Evolutionary conservation across 2,888 invertebrate species (phyloP), one percentile per base, ranked within the genome.

Genomic region (Eurois occulta): DNA sequence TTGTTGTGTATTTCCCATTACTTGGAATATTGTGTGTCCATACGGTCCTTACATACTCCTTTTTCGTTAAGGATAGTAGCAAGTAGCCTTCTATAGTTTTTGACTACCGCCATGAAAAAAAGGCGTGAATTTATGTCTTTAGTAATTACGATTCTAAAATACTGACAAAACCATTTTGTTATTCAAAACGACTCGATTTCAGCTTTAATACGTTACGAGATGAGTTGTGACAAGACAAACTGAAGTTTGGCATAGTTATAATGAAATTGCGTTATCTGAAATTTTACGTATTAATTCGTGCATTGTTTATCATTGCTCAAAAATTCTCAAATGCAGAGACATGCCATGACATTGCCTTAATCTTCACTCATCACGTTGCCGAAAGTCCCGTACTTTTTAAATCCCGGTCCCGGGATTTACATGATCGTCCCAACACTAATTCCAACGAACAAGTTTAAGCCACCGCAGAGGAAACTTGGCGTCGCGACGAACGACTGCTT

Each of bases 371-470:
- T 83, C 83, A 79, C 80, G 67, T 78, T 71, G 71, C 79, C 65
- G 70, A 86, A 80, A 83, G 43, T 83, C 79, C 69, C 60, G 43
- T 65, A 78, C 65, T 80, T 81, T 81, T 80, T 64, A 78, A 84
- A 73, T 80, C 74, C 79, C 62, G 75, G 69, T 21, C 32, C 77
- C 81, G 83, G 83, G 85, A 86, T 87, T 87, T 80, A 80, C 81
- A 75, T 81, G 79, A 87, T 83, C 78, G 77, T 83, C 78, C 74
- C 88, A 86, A 78, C 88, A 88, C 88, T 88, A 86, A 88, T 88
- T 75, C 88, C 85, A 78, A 81, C 85, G 88, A 90, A 87, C 87
- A 91, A 91, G 87, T 91, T 91, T 88, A 88, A 91, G 90, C 91
- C 86, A 87, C 89, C 85, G 86, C 86, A 74, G 83, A 83, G 87